Evolutionary conservation across 2,113 vertebrate genomes (phyloP), one percentile per base, ranked within the genome.

Genomic region (Neolamprologus sp.): DNA sequence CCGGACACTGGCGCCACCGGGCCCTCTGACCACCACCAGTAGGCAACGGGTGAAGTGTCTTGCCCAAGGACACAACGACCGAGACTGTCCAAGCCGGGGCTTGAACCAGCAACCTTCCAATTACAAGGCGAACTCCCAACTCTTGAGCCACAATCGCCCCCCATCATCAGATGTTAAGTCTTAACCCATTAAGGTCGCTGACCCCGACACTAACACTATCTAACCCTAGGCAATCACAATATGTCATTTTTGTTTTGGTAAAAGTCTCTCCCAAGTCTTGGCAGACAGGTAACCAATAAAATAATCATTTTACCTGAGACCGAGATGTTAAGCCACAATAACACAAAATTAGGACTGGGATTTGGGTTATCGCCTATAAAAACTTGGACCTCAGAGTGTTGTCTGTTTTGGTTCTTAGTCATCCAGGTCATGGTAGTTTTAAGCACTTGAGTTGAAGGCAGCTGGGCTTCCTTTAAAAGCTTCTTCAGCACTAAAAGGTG

Each of bases 31-130:
- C 23, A 57, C 1, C 4, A 57, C 23, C 23, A 14, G 54, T 26
- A 14, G 1, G 7, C 54, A 26, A 14, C 2, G 1, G 54, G 0
- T 1, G 23, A 57, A 57, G 0, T 2, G 23, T 28, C 23, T 57
- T 0, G 13, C 13, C 12, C 23, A 57, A 14, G 54, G 54, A 57
- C 23, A 57, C 54, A 57, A 28, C 1, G 12, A 14, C 1, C 13
- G 0, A 57, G 4, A 54, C 53, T 23, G n/a, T 53, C 51, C 2
- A 0, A 53, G 19, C 9, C 3, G 0, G 51, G n/a, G 51, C 9
- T 53, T 5, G 9, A 53, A 53, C 51, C 1, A 0, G 9, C 12
- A 8, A 14, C 23, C 54, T 26, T 57, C 21, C 0, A 0, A 55
- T 55, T 55, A 55, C 54, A 55, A 26, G 54, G 7, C 12, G 0